Conservation (phyloP, 2,113 vertebrate species). For the Bettongia penicillata region DNA sequence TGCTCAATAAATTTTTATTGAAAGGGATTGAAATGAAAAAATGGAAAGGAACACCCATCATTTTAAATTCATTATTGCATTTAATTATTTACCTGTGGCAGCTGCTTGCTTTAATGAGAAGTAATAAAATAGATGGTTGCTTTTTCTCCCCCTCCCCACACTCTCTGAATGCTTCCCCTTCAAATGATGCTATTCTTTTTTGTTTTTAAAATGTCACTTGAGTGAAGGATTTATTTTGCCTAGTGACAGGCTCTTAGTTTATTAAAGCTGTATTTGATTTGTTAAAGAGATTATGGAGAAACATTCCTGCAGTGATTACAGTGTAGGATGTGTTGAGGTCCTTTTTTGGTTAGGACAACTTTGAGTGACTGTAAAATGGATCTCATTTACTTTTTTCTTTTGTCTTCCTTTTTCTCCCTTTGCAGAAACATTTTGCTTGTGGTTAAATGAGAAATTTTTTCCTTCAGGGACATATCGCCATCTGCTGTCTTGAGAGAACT, state of each 20-base stretch:
- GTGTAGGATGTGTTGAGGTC: accelerated
- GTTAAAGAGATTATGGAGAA: background rate
- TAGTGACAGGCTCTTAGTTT: background rate
- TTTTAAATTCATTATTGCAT: accelerated
- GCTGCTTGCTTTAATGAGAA: accelerated
- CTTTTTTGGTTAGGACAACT: background rate
- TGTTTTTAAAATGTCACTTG: accelerated
- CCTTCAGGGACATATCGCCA: slow-evolving; percentile 34
- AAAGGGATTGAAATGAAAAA: background rate
- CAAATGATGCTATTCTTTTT: accelerated
- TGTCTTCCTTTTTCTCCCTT: background rate
- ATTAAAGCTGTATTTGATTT: background rate
- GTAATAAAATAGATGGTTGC: accelerated
- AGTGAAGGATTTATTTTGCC: background rate
- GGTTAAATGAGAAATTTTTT: accelerated
- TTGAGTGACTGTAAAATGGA: background rate
- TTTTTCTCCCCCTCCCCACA: background rate
- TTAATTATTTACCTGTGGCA: accelerated
- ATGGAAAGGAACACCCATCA: accelerated
- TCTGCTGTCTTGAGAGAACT: background rate
- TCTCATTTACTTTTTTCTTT: background rate
- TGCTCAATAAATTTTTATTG: background rate
- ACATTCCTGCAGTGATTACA: background rate
- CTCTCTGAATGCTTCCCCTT: accelerated
- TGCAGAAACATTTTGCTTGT: background rate